phyloP scores from a whole-genome alignment of 2,797 vertebrate genomes.

The Phrynocephalus vlangalii region DNA sequence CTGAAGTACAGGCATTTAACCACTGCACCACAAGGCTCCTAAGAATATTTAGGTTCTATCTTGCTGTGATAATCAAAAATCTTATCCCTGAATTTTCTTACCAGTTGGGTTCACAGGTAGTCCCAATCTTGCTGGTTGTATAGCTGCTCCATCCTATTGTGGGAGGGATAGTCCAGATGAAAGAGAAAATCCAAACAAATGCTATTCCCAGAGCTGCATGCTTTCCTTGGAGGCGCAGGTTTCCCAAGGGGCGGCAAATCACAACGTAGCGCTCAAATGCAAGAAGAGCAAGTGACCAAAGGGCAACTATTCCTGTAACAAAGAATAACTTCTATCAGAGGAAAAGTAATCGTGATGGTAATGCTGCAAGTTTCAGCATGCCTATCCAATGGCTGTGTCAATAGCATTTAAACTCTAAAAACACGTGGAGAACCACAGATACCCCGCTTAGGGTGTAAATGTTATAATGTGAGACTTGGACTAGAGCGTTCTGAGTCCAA shows the following conservation, averaged over 20 bases:
- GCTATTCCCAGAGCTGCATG: constrained; percentile 85
- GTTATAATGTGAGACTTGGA: background rate
- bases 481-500: background rate
- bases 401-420: background rate
- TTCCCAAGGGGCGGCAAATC: constrained; percentile 86
- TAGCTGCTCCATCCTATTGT: constrained; percentile 92
- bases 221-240: constrained; percentile 77
- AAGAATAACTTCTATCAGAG: background rate
- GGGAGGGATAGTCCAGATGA: constrained; percentile 91
- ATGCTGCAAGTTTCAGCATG: background rate
- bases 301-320: constrained; percentile 85
- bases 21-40: too few relatives aligned
- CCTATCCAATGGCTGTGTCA: background rate
- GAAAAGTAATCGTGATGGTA: background rate
- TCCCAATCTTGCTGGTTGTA: constrained; percentile 91
- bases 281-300: constrained; percentile 92
- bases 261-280: constrained; percentile 89
- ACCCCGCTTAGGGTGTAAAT: background rate
- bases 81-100: constrained; percentile 71
- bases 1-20: too few relatives aligned
- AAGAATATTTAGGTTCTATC: background rate
- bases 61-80: background rate
- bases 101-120: constrained; percentile 95
- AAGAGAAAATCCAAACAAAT: constrained; percentile 91
- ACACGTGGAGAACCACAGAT: background rate